A percentile compares a stretch with the other conserved stretches of the same genome.
phyloP scores from a whole-genome alignment of 1,140 invertebrate species.

The Brachionus manjavacas region DNA sequence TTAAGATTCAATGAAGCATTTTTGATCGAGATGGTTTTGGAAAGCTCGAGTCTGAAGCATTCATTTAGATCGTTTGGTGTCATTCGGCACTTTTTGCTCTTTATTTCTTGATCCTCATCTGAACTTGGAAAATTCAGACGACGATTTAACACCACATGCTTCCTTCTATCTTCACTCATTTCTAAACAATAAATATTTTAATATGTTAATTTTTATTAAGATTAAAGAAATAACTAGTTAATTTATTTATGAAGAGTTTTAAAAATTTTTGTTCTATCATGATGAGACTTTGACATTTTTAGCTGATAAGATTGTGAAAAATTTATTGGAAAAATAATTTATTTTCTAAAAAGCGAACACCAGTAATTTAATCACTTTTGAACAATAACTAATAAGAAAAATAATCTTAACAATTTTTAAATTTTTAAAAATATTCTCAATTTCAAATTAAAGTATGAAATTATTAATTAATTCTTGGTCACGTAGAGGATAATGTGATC shows the following conservation, averaged over 20 bases:
- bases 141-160: background rate
- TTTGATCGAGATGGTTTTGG: background rate
- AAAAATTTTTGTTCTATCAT: background rate
- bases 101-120: background rate
- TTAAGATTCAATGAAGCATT: background rate
- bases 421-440: too few relatives aligned
- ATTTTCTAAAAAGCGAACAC: background rate
- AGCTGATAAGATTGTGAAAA: background rate
- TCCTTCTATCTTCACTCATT: background rate
- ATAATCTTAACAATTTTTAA: too few relatives aligned
- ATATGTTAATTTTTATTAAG: background rate
- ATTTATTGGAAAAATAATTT: background rate
- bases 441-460: too few relatives aligned
- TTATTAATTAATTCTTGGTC: background rate
- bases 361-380: background rate
- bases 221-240: too few relatives aligned
- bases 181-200: background rate
- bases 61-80: background rate
- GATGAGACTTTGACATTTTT: background rate
- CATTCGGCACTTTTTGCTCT: background rate
- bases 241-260: too few relatives aligned
- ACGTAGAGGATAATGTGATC: background rate
- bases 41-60: background rate
- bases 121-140: background rate
- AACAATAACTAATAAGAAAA: background rate